A percentile compares a stretch with the other conserved stretches of the same genome.
phyloP scores from a whole-genome alignment of 2,888 invertebrate species.

The Patella caerulea region DNA sequence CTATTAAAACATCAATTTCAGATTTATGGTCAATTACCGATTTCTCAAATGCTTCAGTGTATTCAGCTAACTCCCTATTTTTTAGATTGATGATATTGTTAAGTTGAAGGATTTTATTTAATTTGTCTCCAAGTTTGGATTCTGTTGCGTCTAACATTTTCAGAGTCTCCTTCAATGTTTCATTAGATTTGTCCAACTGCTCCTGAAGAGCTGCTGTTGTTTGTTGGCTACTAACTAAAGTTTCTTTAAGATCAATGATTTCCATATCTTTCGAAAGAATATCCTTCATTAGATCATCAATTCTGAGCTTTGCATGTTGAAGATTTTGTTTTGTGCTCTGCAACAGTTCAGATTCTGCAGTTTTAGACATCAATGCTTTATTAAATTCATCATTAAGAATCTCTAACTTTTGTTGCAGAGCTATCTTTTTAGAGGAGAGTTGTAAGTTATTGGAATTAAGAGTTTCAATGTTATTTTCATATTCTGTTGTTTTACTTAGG shows the following conservation, averaged over 20 bases:
- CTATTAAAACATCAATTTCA: too few relatives aligned
- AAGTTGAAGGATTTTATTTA: too few relatives aligned
- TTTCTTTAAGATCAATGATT: constrained; percentile 2
- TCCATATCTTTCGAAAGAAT: background rate
- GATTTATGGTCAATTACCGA: too few relatives aligned
- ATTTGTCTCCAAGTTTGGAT: too few relatives aligned
- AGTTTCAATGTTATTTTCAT: background rate
- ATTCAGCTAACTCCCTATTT: too few relatives aligned
- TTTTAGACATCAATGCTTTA: too few relatives aligned
- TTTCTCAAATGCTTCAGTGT: too few relatives aligned
- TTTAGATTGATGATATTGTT: too few relatives aligned
- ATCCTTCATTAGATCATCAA: background rate
- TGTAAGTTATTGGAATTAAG: background rate
- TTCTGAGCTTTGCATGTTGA: background rate
- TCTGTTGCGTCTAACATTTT: background rate
- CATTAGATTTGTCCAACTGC: background rate
- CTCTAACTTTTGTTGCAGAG: background rate
- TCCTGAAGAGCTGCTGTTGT: constrained; percentile 18
- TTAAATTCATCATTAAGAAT: constrained; percentile 6
- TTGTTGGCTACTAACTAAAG: background rate
- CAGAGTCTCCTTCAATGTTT: constrained; percentile 3
- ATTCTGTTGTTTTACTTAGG: constrained; percentile 11
- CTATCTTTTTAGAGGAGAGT: background rate
- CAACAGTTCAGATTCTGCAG: too few relatives aligned
- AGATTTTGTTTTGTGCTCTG: too few relatives aligned